A percentile compares a stretch with the other conserved stretches of the same genome.
Conservation (phyloP, 2,797 vertebrate genomes). For the Gorsachius magnificus region DNA sequence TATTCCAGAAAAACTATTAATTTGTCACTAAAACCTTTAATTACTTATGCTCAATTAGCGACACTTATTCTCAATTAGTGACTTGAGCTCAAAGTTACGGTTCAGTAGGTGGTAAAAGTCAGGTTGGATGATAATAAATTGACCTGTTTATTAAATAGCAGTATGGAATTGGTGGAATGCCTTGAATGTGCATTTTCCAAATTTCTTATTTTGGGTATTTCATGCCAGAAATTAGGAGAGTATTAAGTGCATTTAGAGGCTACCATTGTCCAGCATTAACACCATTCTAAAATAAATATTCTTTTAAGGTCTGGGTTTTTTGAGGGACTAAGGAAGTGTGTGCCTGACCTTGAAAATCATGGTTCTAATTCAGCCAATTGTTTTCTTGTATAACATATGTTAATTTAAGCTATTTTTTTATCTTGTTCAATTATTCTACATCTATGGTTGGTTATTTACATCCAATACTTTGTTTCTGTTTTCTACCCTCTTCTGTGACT, state of each 20-base stretch:
- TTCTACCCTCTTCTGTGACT: slow-evolving; percentile 18
- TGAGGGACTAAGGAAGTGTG: neutral
- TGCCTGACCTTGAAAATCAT: neutral
- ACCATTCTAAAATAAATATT: neutral
- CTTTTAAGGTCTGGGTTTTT: neutral
- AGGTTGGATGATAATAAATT: neutral
- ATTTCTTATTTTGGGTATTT: neutral
- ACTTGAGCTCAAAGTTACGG: neutral
- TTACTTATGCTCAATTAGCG: neutral
- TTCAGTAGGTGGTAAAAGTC: neutral
- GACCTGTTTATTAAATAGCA: neutral
- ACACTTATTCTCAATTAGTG: neutral
- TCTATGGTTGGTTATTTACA: neutral
- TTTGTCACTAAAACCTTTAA: neutral
- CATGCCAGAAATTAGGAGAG: neutral
- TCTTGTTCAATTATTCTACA: neutral
- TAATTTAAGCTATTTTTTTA: slow-evolving; percentile 12
- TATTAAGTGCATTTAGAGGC: neutral
- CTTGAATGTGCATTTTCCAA: neutral
- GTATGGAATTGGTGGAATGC: neutral
- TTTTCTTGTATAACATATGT: neutral
- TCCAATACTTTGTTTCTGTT: neutral
- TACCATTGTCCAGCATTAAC: neutral
- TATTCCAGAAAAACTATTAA: neutral
- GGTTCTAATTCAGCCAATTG: neutral